Base-by-base conservation (phyloP, 2,113 vertebrate species). In the Siniperca chuatsi region DNA sequence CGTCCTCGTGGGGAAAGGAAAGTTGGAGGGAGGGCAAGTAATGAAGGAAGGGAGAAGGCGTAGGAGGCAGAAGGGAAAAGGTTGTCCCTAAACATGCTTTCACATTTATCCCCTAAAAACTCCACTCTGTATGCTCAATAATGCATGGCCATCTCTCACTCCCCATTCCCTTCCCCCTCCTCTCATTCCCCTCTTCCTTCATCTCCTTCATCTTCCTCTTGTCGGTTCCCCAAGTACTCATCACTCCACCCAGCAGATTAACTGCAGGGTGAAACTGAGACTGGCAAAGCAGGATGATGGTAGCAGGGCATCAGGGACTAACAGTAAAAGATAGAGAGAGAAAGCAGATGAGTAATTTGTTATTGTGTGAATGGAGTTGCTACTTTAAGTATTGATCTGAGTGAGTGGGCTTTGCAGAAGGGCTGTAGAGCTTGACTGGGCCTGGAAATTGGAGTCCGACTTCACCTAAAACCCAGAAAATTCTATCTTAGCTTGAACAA, bases 81-180 rank as follows among this genome's bases (percentile, higher is more conserved):
- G 90, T 93, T 94, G 89, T 94, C 90, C 92, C 93, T 92, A 94
- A 94, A 93, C 92, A 93, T 70, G 90, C 91, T 93, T 95, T 94
- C 89, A 92, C 91, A 93, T 94, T 93, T 93, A 94, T 95, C 90
- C 91, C 93, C 90, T 92, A 88, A 95, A 93, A 95, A 92, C 92
- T 89, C 87, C 86, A 91, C 92, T 93, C 93, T 93, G 90, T 95
- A 85, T 85, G 72, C 87, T 95, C 85, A 95, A 94, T 95, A 95
- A 95, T 95, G 88, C 89, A 95, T 94, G 87, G 81, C 90, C 89
- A 87, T 84, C 71, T 70, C 87, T 90, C 80, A 85, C 74, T 80
- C 82, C 83, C 61, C 54, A 33, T 70, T 67, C 68, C 66, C 78
- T 25, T 75, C 84, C 69, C 81, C 67, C 60, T 79, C 80, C 57